These are phyloP conservation scores for Ephydatia muelleri DNA, from an alignment of 37 sponge, comb jelly and placozoan genomes.

Conservation along the genomic window DNA sequence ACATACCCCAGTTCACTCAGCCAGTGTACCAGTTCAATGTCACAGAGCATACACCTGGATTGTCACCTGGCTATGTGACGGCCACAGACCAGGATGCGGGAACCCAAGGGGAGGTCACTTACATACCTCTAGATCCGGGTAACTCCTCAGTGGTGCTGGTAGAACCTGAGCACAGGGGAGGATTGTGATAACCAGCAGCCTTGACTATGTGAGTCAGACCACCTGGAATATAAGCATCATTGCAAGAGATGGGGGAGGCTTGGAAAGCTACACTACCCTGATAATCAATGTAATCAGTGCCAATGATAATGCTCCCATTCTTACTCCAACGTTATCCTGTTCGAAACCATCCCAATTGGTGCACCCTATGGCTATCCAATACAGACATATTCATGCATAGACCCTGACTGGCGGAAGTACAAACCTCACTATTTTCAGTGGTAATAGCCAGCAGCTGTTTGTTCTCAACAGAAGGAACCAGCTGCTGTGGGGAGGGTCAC, in stretches of 20 bases:
- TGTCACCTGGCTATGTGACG: constrained; percentile 21
- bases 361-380: constrained; percentile 18
- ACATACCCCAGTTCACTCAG: constrained; percentile 45
- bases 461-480: constrained; percentile 21
- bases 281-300: constrained; percentile 32
- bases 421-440: constrained; percentile 30
- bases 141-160: constrained; percentile 49
- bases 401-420: constrained; percentile 43
- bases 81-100: constrained; percentile 70
- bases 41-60: constrained; percentile 52
- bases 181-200: constrained; percentile 36
- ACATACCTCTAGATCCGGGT: constrained; percentile 40
- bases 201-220: constrained; percentile 51
- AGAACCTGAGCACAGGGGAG: constrained; percentile 40
- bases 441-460: constrained; percentile 36
- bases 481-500: constrained; percentile 30
- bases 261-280: constrained; percentile 25
- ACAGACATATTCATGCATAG: constrained; percentile 51
- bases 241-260: constrained; percentile 59
- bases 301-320: constrained; percentile 54
- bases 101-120: constrained; percentile 46
- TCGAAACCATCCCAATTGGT: constrained; percentile 20
- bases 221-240: constrained; percentile 55
- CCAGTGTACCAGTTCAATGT: constrained; percentile 31
- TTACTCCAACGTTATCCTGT: constrained; percentile 27